Evolutionary conservation across 2,113 vertebrate species (phyloP).

Genomic region (Plotosus lineatus): DNA sequence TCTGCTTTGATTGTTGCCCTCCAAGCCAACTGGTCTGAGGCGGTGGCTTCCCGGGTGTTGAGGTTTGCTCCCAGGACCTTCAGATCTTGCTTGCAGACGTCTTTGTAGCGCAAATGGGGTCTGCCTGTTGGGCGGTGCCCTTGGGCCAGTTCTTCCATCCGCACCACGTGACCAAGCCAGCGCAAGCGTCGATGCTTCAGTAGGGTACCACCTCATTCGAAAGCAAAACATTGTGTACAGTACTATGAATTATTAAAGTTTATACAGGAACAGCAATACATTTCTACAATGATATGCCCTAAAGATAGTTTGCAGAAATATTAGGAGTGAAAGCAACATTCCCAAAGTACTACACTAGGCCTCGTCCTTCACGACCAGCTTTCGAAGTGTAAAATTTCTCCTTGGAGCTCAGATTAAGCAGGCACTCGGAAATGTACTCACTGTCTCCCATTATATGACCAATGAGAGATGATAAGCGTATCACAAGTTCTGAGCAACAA

Average conservation of each 20-base stretch:
- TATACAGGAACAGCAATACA: not conserved
- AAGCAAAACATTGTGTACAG: not conserved
- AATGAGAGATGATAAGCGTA: conserved; percentile 26
- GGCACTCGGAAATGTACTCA: conserved; percentile 11
- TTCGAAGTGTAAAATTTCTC: conserved; percentile 47
- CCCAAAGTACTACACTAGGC: conserved; percentile 21
- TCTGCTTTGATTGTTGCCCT: no score
- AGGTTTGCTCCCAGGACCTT: no score
- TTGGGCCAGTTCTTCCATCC: no score
- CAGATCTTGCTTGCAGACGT: no score
- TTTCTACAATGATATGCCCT: not conserved
- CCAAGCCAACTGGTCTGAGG: no score
- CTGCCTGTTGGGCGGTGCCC: no score
- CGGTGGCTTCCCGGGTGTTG: no score
- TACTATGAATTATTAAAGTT: not conserved
- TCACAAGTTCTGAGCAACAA: not conserved
- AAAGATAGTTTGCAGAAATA: conserved; percentile 2
- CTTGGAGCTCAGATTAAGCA: conserved; percentile 33
- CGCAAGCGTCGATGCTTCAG: no score
- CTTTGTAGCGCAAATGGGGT: no score
- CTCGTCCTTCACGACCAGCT: conserved; percentile 42
- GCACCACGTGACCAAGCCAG: no score
- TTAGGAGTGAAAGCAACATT: conserved; percentile 10
- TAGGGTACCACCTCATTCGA: not conserved
- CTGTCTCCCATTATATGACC: conserved; percentile 44